Evolutionary conservation across 2,797 vertebrate genomes (phyloP), one percentile per base, ranked within the genome.

Genomic region (Iguana delicatissima): DNA sequence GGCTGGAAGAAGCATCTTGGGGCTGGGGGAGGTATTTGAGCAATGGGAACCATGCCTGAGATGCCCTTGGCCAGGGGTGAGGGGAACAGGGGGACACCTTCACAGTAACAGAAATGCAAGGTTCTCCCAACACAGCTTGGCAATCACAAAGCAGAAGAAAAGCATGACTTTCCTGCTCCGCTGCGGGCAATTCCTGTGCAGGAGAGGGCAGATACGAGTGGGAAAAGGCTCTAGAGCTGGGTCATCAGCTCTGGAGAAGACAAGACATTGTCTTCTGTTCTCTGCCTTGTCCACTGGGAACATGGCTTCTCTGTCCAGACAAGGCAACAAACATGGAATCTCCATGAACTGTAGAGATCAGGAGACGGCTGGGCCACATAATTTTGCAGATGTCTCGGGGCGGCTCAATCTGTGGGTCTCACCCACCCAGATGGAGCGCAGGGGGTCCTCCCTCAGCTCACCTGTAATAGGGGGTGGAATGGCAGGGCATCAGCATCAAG

Each of bases 381-480:
- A 18, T 38, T 82, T 82, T n/a, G 20, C 20, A 62, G 6, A 38
- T 7, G 22, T 35, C 55, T 38, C 4, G 81, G 2, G 12, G 6
- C 1, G 22, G 20, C 20, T 5, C 22, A 20, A 62, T 62, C 59
- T 20, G 22, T 22, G 18, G 59, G 20, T 62, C 4, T 18, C 20
- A 62, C 59, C 20, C 59, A 62, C 4, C 59, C 12, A 62, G 80
- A 7, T 4, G 8, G 16, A 62, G 32, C 32, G 14, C 57, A 42
- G 22, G 38, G 80, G 38, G 20, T 59, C 22, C n/a, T 38, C 6
- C 59, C 46, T 24, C 80, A 38, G 9, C 90, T 91, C 97, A 99
- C 99, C 99, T 99, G 98, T 99, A 99, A 92, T 98, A 97, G 2
- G 99, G 99, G 1, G 99, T 99, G 6, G 99, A 99, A 96, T 99